Conservation (phyloP, 2,797 vertebrate species). For the Paratrypauchen microcephalus region DNA sequence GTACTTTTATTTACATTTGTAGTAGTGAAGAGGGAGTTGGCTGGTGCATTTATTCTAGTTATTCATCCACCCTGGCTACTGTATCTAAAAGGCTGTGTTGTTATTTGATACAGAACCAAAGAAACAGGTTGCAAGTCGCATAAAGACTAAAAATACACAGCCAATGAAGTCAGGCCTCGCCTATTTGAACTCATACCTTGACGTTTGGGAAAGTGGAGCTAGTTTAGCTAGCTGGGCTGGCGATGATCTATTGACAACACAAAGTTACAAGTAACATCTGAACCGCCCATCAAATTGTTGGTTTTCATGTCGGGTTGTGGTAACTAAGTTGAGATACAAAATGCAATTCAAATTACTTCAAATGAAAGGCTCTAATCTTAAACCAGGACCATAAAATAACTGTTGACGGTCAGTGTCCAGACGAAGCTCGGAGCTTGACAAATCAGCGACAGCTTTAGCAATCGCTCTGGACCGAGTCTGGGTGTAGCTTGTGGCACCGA, state of each 20-base stretch:
- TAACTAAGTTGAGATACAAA: neutral
- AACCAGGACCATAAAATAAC: constrained; percentile 18
- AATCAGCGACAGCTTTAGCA: constrained; percentile 16
- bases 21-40: constrained; percentile 24
- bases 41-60: constrained; percentile 13
- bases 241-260: constrained; percentile 50
- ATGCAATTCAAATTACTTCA: constrained; percentile 7
- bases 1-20: neutral
- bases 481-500: constrained; percentile 17
- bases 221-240: constrained; percentile 40
- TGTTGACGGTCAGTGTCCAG: constrained; percentile 2
- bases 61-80: constrained; percentile 30
- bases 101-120: constrained; percentile 24
- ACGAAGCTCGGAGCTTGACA: constrained; percentile 20
- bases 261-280: constrained; percentile 61
- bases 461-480: constrained; percentile 15
- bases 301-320: neutral
- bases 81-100: constrained; percentile 31
- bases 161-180: neutral
- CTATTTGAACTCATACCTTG: constrained; percentile 5
- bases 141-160: constrained; percentile 1
- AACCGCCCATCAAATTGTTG: constrained; percentile 12
- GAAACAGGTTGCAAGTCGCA: neutral
- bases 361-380: constrained; percentile 24
- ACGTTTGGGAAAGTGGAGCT: constrained; percentile 31